Percentiles rank a stretch among this genome's conserved stretches.
These are phyloP conservation scores for Microcebus griseorufus DNA, from an alignment of 2,113 vertebrate genomes.

Conservation along the genomic window DNA sequence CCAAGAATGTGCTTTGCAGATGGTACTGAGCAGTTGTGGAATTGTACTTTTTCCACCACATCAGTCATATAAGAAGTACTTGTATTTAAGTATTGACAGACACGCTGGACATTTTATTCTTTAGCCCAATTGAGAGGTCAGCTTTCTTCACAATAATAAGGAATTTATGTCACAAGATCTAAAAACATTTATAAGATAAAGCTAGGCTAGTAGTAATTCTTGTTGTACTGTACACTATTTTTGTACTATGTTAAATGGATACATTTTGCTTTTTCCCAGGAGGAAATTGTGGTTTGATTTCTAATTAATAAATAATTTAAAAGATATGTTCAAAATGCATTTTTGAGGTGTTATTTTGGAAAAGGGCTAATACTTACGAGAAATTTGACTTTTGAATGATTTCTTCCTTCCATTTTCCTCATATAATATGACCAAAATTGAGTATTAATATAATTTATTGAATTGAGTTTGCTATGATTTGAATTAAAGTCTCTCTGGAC, in stretches of 20 bases:
- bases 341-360: neutral
- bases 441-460: neutral
- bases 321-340: neutral
- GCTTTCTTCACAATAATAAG: neutral
- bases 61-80: neutral
- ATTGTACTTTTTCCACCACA: neutral
- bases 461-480: neutral
- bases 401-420: neutral
- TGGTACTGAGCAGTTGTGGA: neutral
- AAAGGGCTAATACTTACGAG: neutral
- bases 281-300: neutral
- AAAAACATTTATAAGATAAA: slow-evolving; percentile 35
- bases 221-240: neutral
- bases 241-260: neutral
- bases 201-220: neutral
- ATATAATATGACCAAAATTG: slow-evolving; percentile 20
- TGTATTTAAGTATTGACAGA: neutral
- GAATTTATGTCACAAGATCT: neutral
- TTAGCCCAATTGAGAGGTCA: neutral
- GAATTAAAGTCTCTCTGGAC: slow-evolving; percentile 21
- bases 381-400: neutral
- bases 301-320: neutral
- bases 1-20: neutral
- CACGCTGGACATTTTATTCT: neutral
- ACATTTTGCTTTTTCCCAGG: neutral